Percentiles rank a stretch among this genome's conserved stretches.
Conservation (phyloP, 2,113 vertebrate species). For the Haliaeetus leucogaster region DNA sequence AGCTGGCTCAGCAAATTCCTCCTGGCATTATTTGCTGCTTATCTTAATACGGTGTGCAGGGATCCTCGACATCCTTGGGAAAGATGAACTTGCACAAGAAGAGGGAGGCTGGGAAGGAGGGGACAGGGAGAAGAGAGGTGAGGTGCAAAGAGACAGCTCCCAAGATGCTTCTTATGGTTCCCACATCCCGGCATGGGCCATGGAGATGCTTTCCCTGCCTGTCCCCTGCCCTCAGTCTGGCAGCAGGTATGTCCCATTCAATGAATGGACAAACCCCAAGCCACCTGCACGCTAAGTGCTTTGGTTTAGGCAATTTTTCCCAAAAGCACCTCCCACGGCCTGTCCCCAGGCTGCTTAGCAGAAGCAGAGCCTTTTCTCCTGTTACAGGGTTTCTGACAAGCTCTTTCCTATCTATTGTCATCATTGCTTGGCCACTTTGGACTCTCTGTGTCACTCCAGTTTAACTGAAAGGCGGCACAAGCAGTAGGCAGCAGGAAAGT, state of each 20-base stretch:
- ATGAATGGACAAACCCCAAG: neutral
- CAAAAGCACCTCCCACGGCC: neutral
- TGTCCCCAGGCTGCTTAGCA: neutral
- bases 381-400: neutral
- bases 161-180: neutral
- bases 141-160: neutral
- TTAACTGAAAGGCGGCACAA: neutral
- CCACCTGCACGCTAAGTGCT: neutral
- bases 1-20: constrained; percentile 68
- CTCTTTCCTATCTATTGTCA: neutral
- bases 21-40: constrained; percentile 36
- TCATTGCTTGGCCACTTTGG: neutral
- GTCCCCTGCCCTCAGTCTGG: neutral
- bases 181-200: neutral
- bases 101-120: neutral
- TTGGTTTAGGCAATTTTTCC: neutral
- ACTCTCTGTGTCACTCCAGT: neutral
- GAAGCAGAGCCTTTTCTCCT: neutral
- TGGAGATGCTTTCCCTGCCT: neutral
- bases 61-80: constrained; percentile 26
- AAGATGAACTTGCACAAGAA: constrained; percentile 17
- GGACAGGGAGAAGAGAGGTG: neutral
- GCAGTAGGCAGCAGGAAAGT: neutral
- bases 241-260: neutral
- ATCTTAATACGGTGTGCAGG: neutral